phyloP scores from a whole-genome alignment of 2,113 vertebrate genomes.

The Leuciscus idus region DNA sequence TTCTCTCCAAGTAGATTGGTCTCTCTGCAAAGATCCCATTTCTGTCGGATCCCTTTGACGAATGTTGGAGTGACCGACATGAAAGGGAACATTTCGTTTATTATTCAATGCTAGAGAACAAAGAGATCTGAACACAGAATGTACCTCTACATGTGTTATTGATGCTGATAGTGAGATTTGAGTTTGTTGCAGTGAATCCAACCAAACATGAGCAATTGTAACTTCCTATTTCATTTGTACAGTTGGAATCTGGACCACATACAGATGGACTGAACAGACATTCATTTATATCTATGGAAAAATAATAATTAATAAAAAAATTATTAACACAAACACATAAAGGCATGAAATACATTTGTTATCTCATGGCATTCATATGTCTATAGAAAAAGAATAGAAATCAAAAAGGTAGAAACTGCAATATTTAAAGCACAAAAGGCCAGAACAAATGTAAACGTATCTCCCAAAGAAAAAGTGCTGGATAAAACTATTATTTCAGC shows the following conservation, averaged over 20 bases:
- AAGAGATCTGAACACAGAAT: neutral
- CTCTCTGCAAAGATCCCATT: no score
- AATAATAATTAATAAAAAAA: neutral
- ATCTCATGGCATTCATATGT: neutral
- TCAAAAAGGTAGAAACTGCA: neutral
- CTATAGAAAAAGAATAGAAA: neutral
- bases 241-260: slow-evolving; percentile 40
- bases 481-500: neutral
- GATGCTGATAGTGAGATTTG: neutral
- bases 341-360: neutral
- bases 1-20: no score
- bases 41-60: no score
- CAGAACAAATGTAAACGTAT: neutral
- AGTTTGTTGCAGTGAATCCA: slow-evolving; percentile 31
- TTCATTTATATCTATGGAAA: slow-evolving; percentile 36
- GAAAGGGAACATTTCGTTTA: neutral
- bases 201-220: slow-evolving; percentile 27
- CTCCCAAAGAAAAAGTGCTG: no score
- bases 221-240: slow-evolving; percentile 19
- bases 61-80: no score
- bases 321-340: neutral
- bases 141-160: slow-evolving; percentile 33
- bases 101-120: neutral
- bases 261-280: neutral
- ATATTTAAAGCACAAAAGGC: neutral